Conservation (phyloP, 2,888 invertebrate genomes). For the Xestia c-nigrum region DNA sequence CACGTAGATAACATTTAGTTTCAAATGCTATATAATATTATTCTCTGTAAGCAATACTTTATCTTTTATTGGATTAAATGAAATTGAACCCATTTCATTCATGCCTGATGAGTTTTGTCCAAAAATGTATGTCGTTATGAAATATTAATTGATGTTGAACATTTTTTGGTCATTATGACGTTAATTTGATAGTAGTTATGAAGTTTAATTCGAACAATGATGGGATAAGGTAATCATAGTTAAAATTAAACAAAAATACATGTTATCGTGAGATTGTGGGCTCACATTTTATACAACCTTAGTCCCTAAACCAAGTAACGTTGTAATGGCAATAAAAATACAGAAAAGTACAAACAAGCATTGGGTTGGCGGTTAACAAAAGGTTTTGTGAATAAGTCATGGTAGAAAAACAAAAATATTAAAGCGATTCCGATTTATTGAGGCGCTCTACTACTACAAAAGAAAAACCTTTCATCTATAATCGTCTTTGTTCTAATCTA, state of each 20-base stretch:
- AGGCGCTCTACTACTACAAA: neutral
- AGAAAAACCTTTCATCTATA: neutral
- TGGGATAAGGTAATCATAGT: neutral
- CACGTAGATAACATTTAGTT: constrained; percentile 41
- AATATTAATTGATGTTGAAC: constrained; percentile 7
- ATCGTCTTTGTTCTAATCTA: neutral
- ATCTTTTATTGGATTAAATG: constrained; percentile 1
- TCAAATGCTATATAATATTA: constrained; percentile 32
- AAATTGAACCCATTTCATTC: constrained; percentile 2
- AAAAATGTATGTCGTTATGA: constrained; percentile 15
- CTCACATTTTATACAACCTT: neutral
- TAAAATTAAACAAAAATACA: neutral
- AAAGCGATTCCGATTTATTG: neutral
- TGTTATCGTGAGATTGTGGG: neutral
- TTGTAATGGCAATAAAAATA: neutral
- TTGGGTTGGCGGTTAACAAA: neutral
- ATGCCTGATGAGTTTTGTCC: neutral
- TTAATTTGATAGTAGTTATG: neutral
- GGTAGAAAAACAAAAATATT: neutral
- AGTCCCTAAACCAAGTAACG: neutral
- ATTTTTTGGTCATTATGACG: neutral
- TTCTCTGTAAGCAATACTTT: constrained; percentile 25
- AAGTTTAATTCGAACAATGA: neutral
- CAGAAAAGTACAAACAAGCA: neutral
- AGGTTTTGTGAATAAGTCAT: neutral